Percentiles rank a stretch among this genome's conserved stretches.
Evolutionary conservation across 1,140 invertebrate genomes (phyloP).

Genomic region (Tetragnatha versicolor): DNA sequence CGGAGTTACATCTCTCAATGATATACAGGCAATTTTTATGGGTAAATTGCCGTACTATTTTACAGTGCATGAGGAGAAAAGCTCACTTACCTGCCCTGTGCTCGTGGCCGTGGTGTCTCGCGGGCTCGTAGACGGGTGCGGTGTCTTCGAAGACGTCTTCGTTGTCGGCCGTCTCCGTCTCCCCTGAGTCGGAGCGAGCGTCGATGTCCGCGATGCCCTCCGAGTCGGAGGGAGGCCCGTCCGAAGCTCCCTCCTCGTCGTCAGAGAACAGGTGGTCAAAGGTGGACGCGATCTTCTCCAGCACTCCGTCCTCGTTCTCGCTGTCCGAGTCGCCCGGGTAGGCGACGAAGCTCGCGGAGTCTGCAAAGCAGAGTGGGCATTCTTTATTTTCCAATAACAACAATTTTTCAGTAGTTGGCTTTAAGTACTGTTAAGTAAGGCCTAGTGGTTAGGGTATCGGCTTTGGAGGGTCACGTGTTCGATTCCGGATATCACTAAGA

Average conservation of each 20-base stretch:
- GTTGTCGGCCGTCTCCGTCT: slow-evolving; percentile 53
- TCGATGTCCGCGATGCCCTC: slow-evolving; percentile 65
- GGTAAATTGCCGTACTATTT: too few species aligned
- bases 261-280: slow-evolving; percentile 77
- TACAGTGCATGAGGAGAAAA: neutral
- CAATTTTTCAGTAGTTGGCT: too few species aligned
- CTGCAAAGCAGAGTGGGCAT: too few species aligned
- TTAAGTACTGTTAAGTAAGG: too few species aligned
- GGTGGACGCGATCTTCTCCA: slow-evolving; percentile 75
- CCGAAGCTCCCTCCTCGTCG: slow-evolving; percentile 57
- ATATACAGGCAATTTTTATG: too few species aligned
- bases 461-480: too few species aligned
- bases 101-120: slow-evolving; percentile 23
- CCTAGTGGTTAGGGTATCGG: too few species aligned
- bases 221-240: slow-evolving; percentile 76
- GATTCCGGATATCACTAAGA: too few species aligned
- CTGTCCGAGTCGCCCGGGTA: slow-evolving; percentile 80
- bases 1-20: too few species aligned
- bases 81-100: slow-evolving; percentile 15
- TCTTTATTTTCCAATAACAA: too few species aligned
- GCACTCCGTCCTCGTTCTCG: slow-evolving; percentile 76
- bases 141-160: slow-evolving; percentile 45
- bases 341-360: slow-evolving; percentile 60
- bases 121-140: slow-evolving; percentile 25
- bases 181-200: slow-evolving; percentile 58